A percentile compares a stretch with the other conserved stretches of the same genome.
Evolutionary conservation across 2,113 vertebrate genomes (phyloP).

Genomic region (Chiloscyllium plagiosum): DNA sequence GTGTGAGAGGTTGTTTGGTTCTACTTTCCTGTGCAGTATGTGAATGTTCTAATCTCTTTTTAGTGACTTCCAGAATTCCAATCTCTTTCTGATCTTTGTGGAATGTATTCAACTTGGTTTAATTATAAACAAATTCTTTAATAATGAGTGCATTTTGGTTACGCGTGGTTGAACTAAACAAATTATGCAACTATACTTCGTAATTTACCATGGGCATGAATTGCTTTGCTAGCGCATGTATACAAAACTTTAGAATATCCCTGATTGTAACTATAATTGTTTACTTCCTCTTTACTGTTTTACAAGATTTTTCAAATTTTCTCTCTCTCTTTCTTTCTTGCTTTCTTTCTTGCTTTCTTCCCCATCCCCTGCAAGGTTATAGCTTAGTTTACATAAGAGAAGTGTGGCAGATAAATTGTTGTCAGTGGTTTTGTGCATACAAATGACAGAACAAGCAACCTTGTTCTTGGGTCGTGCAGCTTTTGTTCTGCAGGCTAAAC

Average conservation of each 20-base stretch:
- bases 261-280: not conserved
- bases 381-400: not conserved
- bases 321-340: not conserved
- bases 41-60: not conserved
- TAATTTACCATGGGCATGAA: not conserved
- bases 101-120: not conserved
- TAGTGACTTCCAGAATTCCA: not conserved
- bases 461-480: not conserved
- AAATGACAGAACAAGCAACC: not conserved
- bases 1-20: not conserved
- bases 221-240: slow-evolving; percentile 6
- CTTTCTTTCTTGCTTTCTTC: too few species aligned
- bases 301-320: not conserved
- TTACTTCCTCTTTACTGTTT: not conserved
- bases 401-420: not conserved
- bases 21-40: not conserved
- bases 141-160: not conserved
- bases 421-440: not conserved
- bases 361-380: not conserved
- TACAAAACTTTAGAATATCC: not conserved
- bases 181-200: not conserved
- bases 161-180: not conserved
- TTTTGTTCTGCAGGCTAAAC: not conserved
- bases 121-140: not conserved
- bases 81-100: not conserved